Conservation (phyloP, 1,140 invertebrate genomes). For the Drosophila ohnishii region DNA sequence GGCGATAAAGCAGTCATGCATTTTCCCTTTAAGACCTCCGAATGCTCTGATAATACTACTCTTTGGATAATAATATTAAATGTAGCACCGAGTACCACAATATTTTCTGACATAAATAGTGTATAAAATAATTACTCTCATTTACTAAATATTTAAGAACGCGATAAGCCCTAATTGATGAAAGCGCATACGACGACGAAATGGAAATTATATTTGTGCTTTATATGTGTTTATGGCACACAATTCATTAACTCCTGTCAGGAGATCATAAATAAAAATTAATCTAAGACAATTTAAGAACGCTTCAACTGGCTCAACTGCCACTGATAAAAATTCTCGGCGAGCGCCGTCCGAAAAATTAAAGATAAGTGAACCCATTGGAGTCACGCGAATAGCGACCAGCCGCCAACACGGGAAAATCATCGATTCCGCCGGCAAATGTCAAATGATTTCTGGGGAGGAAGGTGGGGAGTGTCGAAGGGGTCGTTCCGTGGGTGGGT, state of each 20-base stretch:
- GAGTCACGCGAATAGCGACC: constrained; percentile 43
- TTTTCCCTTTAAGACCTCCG: not conserved
- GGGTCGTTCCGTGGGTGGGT: not conserved
- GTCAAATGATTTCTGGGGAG: constrained; percentile 29
- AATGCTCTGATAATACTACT: constrained; percentile 6
- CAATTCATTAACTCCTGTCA: constrained; percentile 49
- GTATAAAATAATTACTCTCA: not conserved
- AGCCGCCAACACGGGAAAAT: constrained; percentile 17
- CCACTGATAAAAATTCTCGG: constrained; percentile 33
- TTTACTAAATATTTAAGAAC: not conserved
- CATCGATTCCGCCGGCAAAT: constrained; percentile 42
- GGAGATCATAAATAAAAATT: constrained; percentile 46
- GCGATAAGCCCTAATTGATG: constrained; percentile 39
- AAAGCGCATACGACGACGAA: constrained; percentile 15
- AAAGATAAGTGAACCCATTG: constrained; percentile 37
- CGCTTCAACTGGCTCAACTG: constrained; percentile 34
- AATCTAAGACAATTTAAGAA: constrained; percentile 59
- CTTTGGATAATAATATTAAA: not conserved
- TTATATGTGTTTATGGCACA: constrained; percentile 28
- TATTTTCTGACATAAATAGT: not conserved
- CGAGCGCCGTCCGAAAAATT: constrained; percentile 14
- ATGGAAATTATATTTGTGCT: constrained; percentile 25
- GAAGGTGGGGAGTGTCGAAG: too few relatives aligned
- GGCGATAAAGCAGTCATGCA: constrained; percentile 3
- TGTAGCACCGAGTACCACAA: too few relatives aligned